phyloP scores from a whole-genome alignment of 1,140 invertebrate genomes.

The Pygmarrhopalites habei region DNA sequence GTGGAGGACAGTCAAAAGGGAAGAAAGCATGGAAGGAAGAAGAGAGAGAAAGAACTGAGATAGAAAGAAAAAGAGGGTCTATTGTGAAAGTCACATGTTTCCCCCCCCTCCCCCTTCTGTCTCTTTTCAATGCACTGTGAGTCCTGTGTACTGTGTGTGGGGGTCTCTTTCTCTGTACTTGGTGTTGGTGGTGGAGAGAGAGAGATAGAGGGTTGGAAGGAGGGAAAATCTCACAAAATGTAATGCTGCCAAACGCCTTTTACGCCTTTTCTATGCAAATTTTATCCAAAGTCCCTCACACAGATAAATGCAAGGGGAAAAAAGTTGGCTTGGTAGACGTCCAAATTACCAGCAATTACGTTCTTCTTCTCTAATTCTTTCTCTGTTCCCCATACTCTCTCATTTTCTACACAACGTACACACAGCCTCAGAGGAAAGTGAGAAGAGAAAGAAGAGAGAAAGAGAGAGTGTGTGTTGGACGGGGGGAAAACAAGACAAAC shows the following conservation, averaged over 20 bases:
- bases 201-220: not conserved
- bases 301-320: constrained; percentile 35
- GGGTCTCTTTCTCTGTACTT: not conserved
- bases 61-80: too few species aligned
- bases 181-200: not conserved
- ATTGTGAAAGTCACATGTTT: too few species aligned
- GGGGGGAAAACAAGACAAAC: too few species aligned
- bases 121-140: too few species aligned
- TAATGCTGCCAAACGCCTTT: constrained; percentile 38
- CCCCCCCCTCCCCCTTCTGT: too few species aligned
- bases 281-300: constrained; percentile 6
- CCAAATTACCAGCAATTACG: constrained; percentile 40
- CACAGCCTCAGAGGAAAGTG: not conserved
- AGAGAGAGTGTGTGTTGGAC: too few species aligned
- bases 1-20: too few species aligned
- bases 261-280: constrained; percentile 40
- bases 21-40: too few species aligned
- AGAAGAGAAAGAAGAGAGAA: not conserved
- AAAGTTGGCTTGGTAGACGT: constrained; percentile 36
- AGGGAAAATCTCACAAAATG: constrained; percentile 30
- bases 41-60: too few species aligned
- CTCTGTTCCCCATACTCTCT: constrained; percentile 10
- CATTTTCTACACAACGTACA: not conserved
- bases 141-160: too few species aligned
- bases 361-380: constrained; percentile 26